Conservation (phyloP, 2,888 invertebrate genomes). For the Ctena decussata region DNA sequence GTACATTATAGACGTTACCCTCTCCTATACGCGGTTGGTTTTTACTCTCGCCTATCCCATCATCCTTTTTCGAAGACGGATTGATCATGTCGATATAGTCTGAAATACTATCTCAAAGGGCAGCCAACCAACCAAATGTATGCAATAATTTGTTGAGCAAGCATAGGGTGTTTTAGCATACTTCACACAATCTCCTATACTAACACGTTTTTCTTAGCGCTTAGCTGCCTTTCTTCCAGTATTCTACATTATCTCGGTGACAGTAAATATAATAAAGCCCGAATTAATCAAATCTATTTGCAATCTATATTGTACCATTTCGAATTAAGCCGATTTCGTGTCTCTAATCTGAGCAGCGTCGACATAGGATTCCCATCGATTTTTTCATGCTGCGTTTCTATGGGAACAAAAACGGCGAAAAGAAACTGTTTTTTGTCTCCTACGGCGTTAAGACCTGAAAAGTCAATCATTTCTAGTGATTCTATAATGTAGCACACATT, state of each 20-base stretch:
- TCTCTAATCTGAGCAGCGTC: neutral
- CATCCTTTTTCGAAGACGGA: too few species aligned
- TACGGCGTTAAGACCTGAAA: neutral
- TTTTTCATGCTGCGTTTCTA: neutral
- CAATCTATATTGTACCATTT: neutral
- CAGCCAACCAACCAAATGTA: too few species aligned
- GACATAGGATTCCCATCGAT: conserved; percentile 8
- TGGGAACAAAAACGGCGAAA: neutral
- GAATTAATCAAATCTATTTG: neutral
- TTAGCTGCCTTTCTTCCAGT: too few species aligned
- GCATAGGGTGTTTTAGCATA: too few species aligned
- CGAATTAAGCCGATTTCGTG: neutral
- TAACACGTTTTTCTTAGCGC: too few species aligned
- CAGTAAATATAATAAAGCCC: neutral
- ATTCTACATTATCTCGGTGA: neutral
- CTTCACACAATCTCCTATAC: too few species aligned
- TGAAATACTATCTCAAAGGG: too few species aligned
- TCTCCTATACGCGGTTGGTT: too few species aligned
- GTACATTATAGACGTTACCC: too few species aligned
- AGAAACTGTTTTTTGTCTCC: conserved; percentile 9
- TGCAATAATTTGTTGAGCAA: too few species aligned
- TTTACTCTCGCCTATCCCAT: too few species aligned
- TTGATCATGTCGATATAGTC: too few species aligned
- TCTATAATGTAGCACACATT: neutral
- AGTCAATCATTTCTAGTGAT: neutral